These are phyloP conservation scores for Phyllostomus discolor DNA, from an alignment of 2,113 vertebrate genomes.

Conservation along the genomic window DNA sequence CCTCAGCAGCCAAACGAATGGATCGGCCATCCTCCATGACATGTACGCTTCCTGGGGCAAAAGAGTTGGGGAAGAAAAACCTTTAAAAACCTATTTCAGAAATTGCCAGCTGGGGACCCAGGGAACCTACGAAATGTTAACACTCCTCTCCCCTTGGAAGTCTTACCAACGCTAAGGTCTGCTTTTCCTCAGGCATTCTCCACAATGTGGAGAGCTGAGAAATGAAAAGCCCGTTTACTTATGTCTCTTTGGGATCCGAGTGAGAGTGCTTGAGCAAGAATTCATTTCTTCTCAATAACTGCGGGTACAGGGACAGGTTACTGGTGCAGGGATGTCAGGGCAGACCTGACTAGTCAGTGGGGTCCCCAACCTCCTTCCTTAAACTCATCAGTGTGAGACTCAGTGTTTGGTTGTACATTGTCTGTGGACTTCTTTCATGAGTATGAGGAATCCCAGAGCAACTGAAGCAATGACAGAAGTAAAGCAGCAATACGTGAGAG, in stretches of 20 bases:
- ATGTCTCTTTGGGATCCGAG: conserved; percentile 61
- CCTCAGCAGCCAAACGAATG: conserved; percentile 77
- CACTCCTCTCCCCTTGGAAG: conserved; percentile 49
- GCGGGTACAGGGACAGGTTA: conserved; percentile 59
- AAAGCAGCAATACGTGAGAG: accelerated
- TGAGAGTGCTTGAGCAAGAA: conserved; percentile 33
- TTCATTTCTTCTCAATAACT: conserved; percentile 60
- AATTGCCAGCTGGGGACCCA: conserved; percentile 61
- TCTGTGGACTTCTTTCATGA: neutral
- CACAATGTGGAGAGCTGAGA: conserved; percentile 51
- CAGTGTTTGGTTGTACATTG: neutral
- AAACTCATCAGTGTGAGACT: neutral
- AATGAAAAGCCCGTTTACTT: conserved; percentile 71
- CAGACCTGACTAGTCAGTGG: conserved; percentile 47
- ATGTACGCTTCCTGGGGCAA: conserved; percentile 74
- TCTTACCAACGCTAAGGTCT: conserved; percentile 71
- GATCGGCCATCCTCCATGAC: conserved; percentile 36
- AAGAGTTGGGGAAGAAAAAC: conserved; percentile 39
- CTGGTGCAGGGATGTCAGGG: neutral
- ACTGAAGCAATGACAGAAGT: neutral
- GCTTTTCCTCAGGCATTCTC: conserved; percentile 74
- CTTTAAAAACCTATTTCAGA: conserved; percentile 27
- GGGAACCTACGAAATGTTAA: conserved; percentile 58
- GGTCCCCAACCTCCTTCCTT: conserved; percentile 43
- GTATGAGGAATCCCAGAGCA: neutral